Base-by-base conservation (phyloP, 2,113 vertebrate species). In the Genyomyrus donnyi region DNA sequence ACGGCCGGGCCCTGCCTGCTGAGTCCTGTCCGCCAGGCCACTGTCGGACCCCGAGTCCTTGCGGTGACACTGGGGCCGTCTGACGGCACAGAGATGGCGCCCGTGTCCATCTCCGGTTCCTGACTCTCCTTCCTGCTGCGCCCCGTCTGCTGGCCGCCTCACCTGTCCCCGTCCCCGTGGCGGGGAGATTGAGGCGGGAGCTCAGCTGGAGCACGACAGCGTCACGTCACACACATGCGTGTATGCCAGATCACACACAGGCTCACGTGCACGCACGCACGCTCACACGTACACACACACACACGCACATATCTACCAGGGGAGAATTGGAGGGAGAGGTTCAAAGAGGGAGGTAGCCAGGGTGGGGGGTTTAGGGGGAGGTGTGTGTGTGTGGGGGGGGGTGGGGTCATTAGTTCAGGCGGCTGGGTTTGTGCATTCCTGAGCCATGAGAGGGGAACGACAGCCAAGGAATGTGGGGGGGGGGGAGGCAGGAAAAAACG, bases 331-430 rank as follows among this genome's bases (percentile, higher is more conserved):
- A 42, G 70, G 27, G 31, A 17, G 70, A 77, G 70, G 27, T 31
- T 77, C 27, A 77, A 39, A 39, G 70, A 77, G 70, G 70, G 83
- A n/a, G 5, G 52, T 35, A 48, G 4, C 10, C 92, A 92, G 92
- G 92, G 92, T 93, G 66, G 91, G 92, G 93, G 94, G 93, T 92
- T 93, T 50, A 50, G 48, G 93, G n/a, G n/a, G n/a, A n/a, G n/a
- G n/a, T n/a, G n/a, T n/a, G n/a, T n/a, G n/a, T n/a, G n/a, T n/a
- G n/a, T n/a, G 91, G 92, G 93, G 66, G 91, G 92, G 93, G 94
- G 50, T 93, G 94, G 94, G 95, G 96, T 96, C 96, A 96, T 95
- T 96, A 96, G 96, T 96, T 96, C 96, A 96, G 94, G 93, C 95
- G 93, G 94, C 95, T 95, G 94, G 66, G 95, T 94, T 95, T 95